Base-by-base conservation (phyloP, 2,888 invertebrate species). In the Tiliacea citrago region DNA sequence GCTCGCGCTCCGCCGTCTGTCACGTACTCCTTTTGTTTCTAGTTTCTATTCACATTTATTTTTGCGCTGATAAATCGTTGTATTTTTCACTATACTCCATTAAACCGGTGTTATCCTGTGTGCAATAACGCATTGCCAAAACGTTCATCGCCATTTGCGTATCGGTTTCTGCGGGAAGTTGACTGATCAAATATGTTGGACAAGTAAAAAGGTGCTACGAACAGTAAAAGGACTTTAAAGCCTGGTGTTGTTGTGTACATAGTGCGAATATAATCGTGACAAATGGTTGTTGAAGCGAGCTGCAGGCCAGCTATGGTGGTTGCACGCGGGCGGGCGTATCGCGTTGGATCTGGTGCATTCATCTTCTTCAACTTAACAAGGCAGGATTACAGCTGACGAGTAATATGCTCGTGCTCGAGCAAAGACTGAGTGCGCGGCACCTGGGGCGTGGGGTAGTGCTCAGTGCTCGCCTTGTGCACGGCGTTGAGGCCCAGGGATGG, bases 331-430 rank as follows among this genome's bases (percentile, higher is more conserved):
- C 91, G 91, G 81, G 92, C 91, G 80, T 93, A 92, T 90, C 93
- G 93, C 79, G 90, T 94, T 71, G 92, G 94, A 77, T 94, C 93
- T 82, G 96, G 96, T 82, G 96, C 96, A 82, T 96, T 96, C 86
- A 92, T 95, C 87, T 96, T 94, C 93, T 95, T 94, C 91, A 96
- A 96, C 89, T 88, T 96, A 89, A 96, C 96, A 76, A 93, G 96
- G 82, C 96, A 96, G 90, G 96, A 96, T 88, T 92, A 96, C 88
- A 96, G 96, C 96, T 96, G 96, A 96, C 96, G 93, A 95, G 94
- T 90, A 94, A 78, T 87, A 96, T 96, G 96, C 96, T 96, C 96
- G 94, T 96, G 49, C 91, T 95, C 93, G 96, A 96, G 96, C 96
- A 96, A 92, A 94, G 94, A 93, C 92, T 96, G 88, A 94, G 92